phyloP scores from a whole-genome alignment of 30 jellyfish, hydroid and myxozoan genomes.

The Nemopilema nomurai region DNA sequence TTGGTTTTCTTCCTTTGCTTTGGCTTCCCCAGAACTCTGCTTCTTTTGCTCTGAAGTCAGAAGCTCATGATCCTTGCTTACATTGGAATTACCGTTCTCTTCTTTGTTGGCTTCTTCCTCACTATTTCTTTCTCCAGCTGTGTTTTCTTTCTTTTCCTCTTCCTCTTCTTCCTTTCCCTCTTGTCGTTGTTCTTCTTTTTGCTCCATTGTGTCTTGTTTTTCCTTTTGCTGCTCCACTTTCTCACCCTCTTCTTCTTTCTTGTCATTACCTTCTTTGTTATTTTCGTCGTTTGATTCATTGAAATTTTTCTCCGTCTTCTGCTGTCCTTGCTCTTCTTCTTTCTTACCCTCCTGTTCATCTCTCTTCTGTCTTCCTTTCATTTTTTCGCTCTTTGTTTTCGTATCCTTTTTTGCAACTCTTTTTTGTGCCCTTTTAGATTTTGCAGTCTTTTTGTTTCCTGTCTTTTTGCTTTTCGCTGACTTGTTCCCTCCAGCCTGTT shows the following conservation, averaged over 20 bases:
- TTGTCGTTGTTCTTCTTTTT: neutral
- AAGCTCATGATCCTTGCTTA: neutral
- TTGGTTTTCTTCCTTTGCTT: neutral
- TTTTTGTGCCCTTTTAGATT: neutral
- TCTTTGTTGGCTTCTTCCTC: neutral
- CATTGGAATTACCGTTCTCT: neutral
- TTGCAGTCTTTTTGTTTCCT: neutral
- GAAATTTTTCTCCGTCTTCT: neutral
- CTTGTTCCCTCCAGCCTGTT: neutral
- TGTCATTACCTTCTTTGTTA: neutral
- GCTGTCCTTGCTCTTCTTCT: neutral
- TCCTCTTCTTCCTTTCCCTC: neutral
- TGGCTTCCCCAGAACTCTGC: neutral
- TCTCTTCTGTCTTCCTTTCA: neutral
- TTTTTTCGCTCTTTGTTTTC: neutral
- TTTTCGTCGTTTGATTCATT: neutral
- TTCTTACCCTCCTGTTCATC: neutral
- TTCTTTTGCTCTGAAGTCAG: neutral
- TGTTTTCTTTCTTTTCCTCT: neutral
- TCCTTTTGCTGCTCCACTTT: conserved; percentile 1
- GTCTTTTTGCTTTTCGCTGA: neutral
- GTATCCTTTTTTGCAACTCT: neutral
- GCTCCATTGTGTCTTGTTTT: neutral
- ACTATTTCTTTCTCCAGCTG: neutral
- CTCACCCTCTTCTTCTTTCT: neutral